Conservation (phyloP, 2,797 vertebrate species). For the Aythya fuligula region DNA sequence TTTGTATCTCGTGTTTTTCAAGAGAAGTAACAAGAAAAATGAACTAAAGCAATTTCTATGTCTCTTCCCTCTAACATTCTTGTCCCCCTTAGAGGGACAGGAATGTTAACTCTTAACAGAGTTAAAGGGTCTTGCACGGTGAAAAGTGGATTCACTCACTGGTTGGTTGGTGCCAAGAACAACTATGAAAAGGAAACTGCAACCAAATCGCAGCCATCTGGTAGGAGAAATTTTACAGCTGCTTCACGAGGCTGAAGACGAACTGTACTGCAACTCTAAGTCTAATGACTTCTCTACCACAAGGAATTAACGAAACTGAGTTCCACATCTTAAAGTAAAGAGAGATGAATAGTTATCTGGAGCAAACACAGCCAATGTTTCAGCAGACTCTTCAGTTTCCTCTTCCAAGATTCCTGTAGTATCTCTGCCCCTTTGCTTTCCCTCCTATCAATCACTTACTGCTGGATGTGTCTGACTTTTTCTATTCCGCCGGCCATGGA, state of each 20-base stretch:
- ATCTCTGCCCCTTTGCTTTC: not conserved
- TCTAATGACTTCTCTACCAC: not conserved
- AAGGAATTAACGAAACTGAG: not conserved
- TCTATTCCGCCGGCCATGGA: not conserved
- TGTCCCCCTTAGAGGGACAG: not conserved
- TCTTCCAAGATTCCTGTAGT: not conserved
- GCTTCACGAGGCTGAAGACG: not conserved
- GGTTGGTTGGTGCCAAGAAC: not conserved
- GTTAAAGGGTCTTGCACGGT: not conserved
- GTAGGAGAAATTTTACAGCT: not conserved
- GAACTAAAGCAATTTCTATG: not conserved
- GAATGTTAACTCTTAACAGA: not conserved
- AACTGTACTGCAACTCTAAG: not conserved
- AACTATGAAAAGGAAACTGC: not conserved
- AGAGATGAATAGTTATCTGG: not conserved
- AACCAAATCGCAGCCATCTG: not conserved
- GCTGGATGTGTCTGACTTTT: not conserved
- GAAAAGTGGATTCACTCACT: not conserved
- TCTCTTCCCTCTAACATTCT: not conserved
- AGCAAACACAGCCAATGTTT: not conserved
- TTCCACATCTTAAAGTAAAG: not conserved
- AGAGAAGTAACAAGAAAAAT: not conserved
- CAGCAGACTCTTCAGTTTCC: not conserved
- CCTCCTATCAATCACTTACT: not conserved
- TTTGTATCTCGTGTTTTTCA: not conserved